phyloP scores from a whole-genome alignment of 2,797 vertebrate genomes.

The Lemur catta region DNA sequence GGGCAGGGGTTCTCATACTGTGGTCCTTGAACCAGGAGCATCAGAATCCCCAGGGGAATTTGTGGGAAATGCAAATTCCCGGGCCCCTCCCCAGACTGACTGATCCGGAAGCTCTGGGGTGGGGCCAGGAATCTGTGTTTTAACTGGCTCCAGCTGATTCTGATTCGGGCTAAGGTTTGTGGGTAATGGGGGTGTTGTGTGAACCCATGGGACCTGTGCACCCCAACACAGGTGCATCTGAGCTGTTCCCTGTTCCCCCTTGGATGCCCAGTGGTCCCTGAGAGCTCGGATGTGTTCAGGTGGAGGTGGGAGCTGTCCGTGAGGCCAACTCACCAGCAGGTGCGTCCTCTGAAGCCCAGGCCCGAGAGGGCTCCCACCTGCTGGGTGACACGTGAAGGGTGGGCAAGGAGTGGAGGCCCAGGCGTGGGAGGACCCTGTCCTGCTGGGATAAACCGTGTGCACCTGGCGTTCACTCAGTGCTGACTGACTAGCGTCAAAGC shows the following conservation, averaged over 20 bases:
- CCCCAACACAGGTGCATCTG: too few species aligned
- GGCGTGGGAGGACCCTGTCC: neutral
- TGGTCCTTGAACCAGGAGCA: neutral
- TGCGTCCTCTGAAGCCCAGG: neutral
- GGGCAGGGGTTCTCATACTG: neutral
- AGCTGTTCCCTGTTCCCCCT: neutral
- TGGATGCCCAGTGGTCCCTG: neutral
- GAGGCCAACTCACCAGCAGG: neutral
- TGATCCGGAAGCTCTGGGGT: neutral
- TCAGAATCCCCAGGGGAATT: neutral
- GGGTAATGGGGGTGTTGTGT: too few species aligned
- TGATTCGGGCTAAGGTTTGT: neutral
- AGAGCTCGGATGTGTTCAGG: neutral
- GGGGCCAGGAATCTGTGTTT: neutral
- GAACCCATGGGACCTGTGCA: too few species aligned
- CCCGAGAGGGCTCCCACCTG: fast-evolving
- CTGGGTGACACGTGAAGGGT: neutral
- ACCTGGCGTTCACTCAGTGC: fast-evolving
- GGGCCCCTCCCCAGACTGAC: fast-evolving
- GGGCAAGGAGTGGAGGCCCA: neutral
- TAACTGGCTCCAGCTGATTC: neutral
- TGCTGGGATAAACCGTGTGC: fast-evolving
- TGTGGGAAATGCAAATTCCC: neutral
- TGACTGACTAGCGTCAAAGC: fast-evolving
- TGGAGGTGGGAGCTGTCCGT: neutral